A percentile compares a stretch with the other conserved stretches of the same genome.
Evolutionary conservation across 2,888 invertebrate species (phyloP).

Genomic region (Shargacucullia verbasci): DNA sequence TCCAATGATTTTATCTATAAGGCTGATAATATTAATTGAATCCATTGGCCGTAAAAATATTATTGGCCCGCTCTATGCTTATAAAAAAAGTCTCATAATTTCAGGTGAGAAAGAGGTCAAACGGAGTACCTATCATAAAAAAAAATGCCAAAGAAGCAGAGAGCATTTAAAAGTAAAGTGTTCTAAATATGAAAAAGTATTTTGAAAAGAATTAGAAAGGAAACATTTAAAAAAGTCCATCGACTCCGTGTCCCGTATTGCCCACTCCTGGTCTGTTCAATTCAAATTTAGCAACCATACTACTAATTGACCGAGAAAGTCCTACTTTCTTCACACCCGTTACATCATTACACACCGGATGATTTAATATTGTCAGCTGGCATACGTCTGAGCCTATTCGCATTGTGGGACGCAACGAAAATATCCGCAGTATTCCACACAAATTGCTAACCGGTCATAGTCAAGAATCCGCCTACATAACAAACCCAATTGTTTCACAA

Average conservation of each 20-base stretch:
- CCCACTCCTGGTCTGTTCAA: conserved; percentile 41
- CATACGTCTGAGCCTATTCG: conserved; percentile 29
- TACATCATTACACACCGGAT: conserved; percentile 61
- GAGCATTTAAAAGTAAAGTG: too few relatives aligned
- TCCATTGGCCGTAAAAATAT: background rate
- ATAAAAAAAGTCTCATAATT: too few relatives aligned
- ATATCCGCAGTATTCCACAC: conserved; percentile 67
- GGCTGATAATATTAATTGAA: too few relatives aligned
- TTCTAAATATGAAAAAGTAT: conserved; percentile 9
- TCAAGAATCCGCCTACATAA: conserved; percentile 81
- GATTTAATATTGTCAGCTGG: conserved; percentile 82
- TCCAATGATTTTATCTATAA: too few relatives aligned
- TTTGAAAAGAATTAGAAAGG: conserved; percentile 11
- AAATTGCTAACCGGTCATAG: conserved; percentile 66
- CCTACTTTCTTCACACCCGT: conserved; percentile 53
- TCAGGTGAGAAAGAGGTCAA: too few relatives aligned
- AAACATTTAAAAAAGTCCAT: conserved; percentile 36
- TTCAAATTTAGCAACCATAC: conserved; percentile 48
- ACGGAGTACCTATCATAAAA: too few relatives aligned
- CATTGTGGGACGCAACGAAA: conserved; percentile 69
- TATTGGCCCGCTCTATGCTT: background rate
- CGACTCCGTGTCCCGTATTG: conserved; percentile 40
- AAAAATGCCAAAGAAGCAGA: too few relatives aligned
- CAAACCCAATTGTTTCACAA: conserved; percentile 81
- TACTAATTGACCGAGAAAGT: conserved; percentile 54